Base-by-base conservation (phyloP, 1,140 invertebrate species). In the Drosophila jambulina region DNA sequence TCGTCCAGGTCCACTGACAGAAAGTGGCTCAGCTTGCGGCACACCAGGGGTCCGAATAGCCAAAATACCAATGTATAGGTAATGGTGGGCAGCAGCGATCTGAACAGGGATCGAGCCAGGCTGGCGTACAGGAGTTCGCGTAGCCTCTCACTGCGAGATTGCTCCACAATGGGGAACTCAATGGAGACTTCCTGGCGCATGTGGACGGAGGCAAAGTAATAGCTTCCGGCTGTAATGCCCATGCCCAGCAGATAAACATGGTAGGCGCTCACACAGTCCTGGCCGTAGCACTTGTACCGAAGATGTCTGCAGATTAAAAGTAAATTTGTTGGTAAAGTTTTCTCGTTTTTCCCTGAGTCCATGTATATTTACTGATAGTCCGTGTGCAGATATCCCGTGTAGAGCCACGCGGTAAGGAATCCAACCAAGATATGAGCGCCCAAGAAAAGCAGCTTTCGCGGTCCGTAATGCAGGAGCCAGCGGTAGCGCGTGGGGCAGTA, bases 181-280 rank as follows among this genome's bases (percentile, higher is more conserved):
- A 96, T 93, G 49, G 94, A 93, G 42, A 94, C 94, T 53, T 94
- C 93, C 10, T 93, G 91, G 32, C 94, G 93, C 54, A 94, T 92
- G 72, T 95, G 94, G 7, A 93, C 92, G 75, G 94, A 94, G 0
- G 94, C 75, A 75, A 96, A 96, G 78, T 95, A 95, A 78, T 95
- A 96, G 58, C 96, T 92, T 48, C 96, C 96, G 63, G 94, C 95
- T 94, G 95, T 96, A 43, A 96, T 93, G 21, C 96, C 96, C 59
- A 94, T 94, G 68, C 95, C 93, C 13, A 96, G 92, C 19, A 96
- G 76, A 79, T 96, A 96, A 12, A 94, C 93, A 56, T 94, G 93
- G 64, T 94, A 93, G 69, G 95, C 94, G 40, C 93, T 93, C 6
- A 95, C 75, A 71, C 94, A 95, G 19, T 92, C 68, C 61, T 75